A percentile compares a stretch with the other conserved stretches of the same genome.
phyloP scores from a whole-genome alignment of 2,113 vertebrate species.

The Caranx melampygus region DNA sequence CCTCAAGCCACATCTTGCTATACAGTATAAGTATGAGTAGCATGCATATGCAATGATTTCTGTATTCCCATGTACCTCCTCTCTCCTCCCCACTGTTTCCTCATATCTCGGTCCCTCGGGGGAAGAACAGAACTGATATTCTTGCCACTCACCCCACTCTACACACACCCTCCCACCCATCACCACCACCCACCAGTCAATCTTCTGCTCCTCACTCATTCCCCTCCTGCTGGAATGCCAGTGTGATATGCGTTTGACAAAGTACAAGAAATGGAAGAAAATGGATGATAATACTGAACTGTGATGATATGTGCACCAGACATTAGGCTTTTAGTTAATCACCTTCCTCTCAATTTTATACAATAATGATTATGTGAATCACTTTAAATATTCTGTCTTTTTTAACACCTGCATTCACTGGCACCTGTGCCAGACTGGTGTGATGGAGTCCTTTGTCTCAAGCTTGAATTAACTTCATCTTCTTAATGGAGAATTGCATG shows the following conservation, averaged over 20 bases:
- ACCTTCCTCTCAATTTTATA: constrained; percentile 2
- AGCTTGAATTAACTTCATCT: constrained; percentile 36
- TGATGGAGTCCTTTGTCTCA: constrained; percentile 65
- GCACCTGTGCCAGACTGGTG: constrained; percentile 49
- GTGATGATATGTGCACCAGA: neutral
- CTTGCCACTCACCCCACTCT: constrained; percentile 33
- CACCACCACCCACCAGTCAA: constrained; percentile 40
- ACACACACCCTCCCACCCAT: constrained; percentile 37
- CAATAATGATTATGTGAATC: neutral
- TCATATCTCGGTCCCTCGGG: constrained; percentile 64
- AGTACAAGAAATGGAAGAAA: constrained; percentile 12
- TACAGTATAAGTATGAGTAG: constrained; percentile 36
- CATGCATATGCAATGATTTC: constrained; percentile 74
- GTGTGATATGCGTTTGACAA: constrained; percentile 27
- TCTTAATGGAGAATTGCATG: constrained; percentile 44
- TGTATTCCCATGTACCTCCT: constrained; percentile 82
- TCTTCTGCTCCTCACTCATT: constrained; percentile 24
- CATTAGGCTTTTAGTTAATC: constrained; percentile 3
- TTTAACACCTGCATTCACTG: constrained; percentile 39
- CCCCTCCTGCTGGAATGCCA: constrained; percentile 40
- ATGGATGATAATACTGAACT: neutral
- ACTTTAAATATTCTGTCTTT: constrained; percentile 16
- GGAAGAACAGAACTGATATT: constrained; percentile 61
- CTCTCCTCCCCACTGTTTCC: constrained; percentile 51
- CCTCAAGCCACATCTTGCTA: constrained; percentile 43